Evolutionary conservation across 2,113 vertebrate species (phyloP).

Genomic region (Platichthys stellatus): DNA sequence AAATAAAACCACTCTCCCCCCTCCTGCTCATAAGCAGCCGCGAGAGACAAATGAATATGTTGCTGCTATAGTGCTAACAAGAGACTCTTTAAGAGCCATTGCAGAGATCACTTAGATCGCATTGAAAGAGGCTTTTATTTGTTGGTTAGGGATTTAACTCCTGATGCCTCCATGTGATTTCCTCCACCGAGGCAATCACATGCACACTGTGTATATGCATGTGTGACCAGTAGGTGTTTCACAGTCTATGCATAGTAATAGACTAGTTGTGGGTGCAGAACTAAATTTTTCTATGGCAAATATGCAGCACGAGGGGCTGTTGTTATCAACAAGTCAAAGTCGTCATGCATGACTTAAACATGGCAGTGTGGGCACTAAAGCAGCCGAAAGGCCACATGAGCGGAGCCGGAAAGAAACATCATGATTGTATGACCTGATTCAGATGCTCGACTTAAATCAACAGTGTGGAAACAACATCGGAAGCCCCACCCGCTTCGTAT

Average conservation of each 20-base stretch:
- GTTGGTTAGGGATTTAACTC: conserved; percentile 60
- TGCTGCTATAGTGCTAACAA: conserved; percentile 50
- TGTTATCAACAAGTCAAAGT: not conserved
- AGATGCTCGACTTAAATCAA: too few species aligned
- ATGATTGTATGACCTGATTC: too few species aligned
- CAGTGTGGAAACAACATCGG: too few species aligned
- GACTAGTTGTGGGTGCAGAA: too few species aligned
- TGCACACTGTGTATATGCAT: conserved; percentile 35
- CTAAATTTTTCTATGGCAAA: too few species aligned
- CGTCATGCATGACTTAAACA: not conserved
- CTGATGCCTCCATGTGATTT: conserved; percentile 39
- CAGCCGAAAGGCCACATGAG: too few species aligned
- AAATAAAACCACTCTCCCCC: conserved; percentile 70
- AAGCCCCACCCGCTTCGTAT: too few species aligned
- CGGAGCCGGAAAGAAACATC: too few species aligned
- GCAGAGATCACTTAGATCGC: conserved; percentile 62
- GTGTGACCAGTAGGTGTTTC: conserved; percentile 11
- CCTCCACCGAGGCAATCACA: conserved; percentile 9
- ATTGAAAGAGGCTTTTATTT: conserved; percentile 63
- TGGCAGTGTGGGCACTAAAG: too few species aligned
- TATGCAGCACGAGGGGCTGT: too few species aligned
- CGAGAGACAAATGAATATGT: conserved; percentile 72
- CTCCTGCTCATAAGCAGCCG: conserved; percentile 62
- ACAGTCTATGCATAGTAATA: too few species aligned
- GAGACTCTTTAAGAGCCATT: conserved; percentile 65